These are phyloP conservation scores for Barypeithes pellucidus DNA, from an alignment of 2,888 invertebrate genomes.

Conservation along the genomic window DNA sequence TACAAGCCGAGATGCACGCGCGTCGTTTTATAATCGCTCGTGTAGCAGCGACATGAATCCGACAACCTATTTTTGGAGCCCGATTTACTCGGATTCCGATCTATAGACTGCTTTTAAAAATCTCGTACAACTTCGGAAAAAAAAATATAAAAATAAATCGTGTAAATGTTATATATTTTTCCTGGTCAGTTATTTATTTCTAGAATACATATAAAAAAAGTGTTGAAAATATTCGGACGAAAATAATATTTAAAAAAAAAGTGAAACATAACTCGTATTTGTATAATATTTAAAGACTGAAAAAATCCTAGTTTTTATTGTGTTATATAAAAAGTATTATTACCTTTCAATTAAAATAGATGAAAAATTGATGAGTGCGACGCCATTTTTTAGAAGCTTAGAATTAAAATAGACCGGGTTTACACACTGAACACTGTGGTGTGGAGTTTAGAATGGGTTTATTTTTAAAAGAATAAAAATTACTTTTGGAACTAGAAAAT, in stretches of 20 bases:
- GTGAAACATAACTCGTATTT: slow-evolving; percentile 64
- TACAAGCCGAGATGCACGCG: too few species aligned
- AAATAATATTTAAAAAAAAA: slow-evolving; percentile 46
- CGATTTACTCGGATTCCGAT: too few species aligned
- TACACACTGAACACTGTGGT: slow-evolving; percentile 40
- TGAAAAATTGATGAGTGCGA: slow-evolving; percentile 46
- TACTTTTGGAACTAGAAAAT: too few species aligned
- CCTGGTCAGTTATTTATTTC: slow-evolving; percentile 68
- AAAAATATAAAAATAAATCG: slow-evolving; percentile 60
- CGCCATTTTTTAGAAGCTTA: slow-evolving; percentile 49
- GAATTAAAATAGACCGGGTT: slow-evolving; percentile 47
- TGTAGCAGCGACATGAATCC: too few species aligned
- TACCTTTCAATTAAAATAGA: slow-evolving; percentile 58
- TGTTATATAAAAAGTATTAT: slow-evolving; percentile 69
- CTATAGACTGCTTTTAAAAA: too few species aligned
- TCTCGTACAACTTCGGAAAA: slow-evolving; percentile 62
- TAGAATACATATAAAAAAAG: slow-evolving; percentile 62
- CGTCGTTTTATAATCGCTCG: too few species aligned
- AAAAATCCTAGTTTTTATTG: slow-evolving; percentile 68
- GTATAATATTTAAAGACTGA: slow-evolving; percentile 70
- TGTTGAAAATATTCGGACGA: slow-evolving; percentile 65
- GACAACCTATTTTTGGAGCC: too few species aligned
- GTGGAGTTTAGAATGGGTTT: slow-evolving; percentile 32
- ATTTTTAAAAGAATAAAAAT: too few species aligned
- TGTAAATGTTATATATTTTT: slow-evolving; percentile 70